Percentiles rank a stretch among this genome's conserved stretches.
Evolutionary conservation across 2,797 vertebrate genomes (phyloP).

Genomic region (Lycodopsis pacificus): DNA sequence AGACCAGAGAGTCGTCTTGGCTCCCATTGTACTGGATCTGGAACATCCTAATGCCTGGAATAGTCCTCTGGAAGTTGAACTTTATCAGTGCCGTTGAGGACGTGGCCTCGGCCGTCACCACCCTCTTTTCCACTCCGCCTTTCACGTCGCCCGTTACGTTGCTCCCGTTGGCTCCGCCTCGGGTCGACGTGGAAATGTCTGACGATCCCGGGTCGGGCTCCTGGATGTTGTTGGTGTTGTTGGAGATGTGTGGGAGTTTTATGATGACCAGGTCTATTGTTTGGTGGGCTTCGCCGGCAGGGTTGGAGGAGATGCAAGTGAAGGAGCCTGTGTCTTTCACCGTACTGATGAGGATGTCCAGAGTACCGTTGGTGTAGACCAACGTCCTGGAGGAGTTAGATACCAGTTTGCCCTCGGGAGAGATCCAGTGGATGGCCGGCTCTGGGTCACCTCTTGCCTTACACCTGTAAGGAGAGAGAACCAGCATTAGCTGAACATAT

Average conservation of each 20-base stretch:
- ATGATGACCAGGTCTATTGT: conserved; percentile 93
- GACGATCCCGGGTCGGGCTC: conserved; percentile 96
- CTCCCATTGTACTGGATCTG: conserved; percentile 99
- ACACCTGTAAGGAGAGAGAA: conserved; percentile 78
- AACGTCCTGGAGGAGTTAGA: conserved; percentile 93
- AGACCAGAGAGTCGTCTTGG: conserved; percentile 98
- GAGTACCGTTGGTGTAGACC: conserved; percentile 93
- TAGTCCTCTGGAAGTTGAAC: conserved; percentile 98
- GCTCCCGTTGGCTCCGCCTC: conserved; percentile 92
- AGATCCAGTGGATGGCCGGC: conserved; percentile 98
- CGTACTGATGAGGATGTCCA: conserved; percentile 97
- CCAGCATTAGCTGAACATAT: conserved; percentile 18
- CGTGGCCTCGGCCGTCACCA: conserved; percentile 93
- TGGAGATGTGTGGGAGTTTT: conserved; percentile 96
- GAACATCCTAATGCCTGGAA: conserved; percentile 98
- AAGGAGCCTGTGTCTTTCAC: conserved; percentile 97
- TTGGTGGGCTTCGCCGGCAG: conserved; percentile 95
- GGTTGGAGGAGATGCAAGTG: conserved; percentile 98
- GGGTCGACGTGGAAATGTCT: conserved; percentile 96
- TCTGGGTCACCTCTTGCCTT: conserved; percentile 98
- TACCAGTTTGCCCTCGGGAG: conserved; percentile 95
- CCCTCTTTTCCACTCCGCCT: conserved; percentile 89
- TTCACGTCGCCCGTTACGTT: conserved; percentile 94
- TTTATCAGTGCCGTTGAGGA: conserved; percentile 96
- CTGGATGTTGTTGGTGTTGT: conserved; percentile 95